Conservation (phyloP, 2,113 vertebrate species). For the Tetrao urogallus region DNA sequence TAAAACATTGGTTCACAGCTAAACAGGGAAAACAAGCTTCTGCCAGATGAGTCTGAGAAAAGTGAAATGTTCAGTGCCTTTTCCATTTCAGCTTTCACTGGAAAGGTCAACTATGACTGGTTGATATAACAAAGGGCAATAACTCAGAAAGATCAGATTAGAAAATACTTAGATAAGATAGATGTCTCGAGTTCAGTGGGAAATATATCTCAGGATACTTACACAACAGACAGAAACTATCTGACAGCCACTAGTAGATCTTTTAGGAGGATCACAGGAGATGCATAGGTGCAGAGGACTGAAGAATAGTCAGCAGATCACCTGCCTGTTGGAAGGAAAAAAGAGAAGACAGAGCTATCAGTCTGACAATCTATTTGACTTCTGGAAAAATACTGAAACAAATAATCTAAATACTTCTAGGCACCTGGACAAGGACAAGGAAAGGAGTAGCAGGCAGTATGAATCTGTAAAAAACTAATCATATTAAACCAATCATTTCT, state of each 20-base stretch:
- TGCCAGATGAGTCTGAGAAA: constrained; percentile 31
- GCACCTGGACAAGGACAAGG: neutral
- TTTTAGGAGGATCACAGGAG: neutral
- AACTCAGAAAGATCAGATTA: constrained; percentile 1
- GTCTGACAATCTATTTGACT: neutral
- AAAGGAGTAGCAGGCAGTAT: neutral
- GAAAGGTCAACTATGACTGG: neutral
- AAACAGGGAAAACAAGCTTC: neutral
- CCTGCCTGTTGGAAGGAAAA: neutral
- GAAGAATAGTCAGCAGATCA: neutral
- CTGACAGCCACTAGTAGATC: neutral
- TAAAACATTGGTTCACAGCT: constrained; percentile 14
- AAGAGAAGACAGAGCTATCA: neutral
- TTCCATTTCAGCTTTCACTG: constrained; percentile 23
- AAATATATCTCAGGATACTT: neutral
- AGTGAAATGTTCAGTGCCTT: constrained; percentile 24
- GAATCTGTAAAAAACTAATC: constrained; percentile 19
- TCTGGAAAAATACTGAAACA: neutral
- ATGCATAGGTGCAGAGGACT: neutral
- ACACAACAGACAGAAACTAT: neutral
- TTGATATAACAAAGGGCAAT: neutral
- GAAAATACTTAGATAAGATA: neutral
- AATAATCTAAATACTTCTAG: neutral
- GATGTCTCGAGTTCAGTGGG: neutral
- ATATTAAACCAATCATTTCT: constrained; percentile 14